These are phyloP conservation scores for Tromatobia lineatoria DNA, from an alignment of 2,888 invertebrate genomes.

Conservation along the genomic window DNA sequence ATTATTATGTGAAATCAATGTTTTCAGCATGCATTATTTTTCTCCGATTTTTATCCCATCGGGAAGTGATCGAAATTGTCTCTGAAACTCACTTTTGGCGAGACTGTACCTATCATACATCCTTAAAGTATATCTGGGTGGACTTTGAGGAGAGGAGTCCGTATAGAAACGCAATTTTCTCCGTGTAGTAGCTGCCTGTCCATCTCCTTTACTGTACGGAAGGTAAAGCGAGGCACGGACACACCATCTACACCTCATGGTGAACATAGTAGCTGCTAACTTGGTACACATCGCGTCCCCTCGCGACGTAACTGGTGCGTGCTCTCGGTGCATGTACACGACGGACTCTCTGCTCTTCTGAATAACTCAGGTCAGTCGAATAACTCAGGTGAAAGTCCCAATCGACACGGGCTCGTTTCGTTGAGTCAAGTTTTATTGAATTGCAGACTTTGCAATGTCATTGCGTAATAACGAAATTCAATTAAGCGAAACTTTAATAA, in stretches of 20 bases:
- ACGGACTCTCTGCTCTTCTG: constrained; percentile 35
- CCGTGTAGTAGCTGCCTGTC: not conserved
- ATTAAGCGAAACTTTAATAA: not conserved
- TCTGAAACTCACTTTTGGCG: no score
- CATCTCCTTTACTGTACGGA: not conserved
- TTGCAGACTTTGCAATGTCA: not conserved
- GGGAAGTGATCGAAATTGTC: no score
- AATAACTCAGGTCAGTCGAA: constrained; percentile 57
- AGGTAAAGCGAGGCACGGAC: constrained; percentile 4
- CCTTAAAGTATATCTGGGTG: constrained; percentile 58
- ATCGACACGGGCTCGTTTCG: not conserved
- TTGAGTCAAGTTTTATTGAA: not conserved
- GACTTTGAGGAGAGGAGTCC: constrained; percentile 19
- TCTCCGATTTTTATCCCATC: no score
- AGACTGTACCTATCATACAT: no score
- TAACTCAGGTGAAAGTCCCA: constrained; percentile 61
- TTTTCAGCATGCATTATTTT: no score
- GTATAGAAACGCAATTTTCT: constrained; percentile 37
- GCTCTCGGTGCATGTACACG: constrained; percentile 18
- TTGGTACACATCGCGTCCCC: constrained; percentile 19
- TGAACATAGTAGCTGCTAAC: constrained; percentile 6
- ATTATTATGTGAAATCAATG: no score
- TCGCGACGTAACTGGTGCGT: constrained; percentile 42
- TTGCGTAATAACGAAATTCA: not conserved
- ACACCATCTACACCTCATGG: constrained; percentile 2